Evolutionary conservation across 2,888 invertebrate species (phyloP), one percentile per base, ranked within the genome.

Genomic region (Chirona hameri): DNA sequence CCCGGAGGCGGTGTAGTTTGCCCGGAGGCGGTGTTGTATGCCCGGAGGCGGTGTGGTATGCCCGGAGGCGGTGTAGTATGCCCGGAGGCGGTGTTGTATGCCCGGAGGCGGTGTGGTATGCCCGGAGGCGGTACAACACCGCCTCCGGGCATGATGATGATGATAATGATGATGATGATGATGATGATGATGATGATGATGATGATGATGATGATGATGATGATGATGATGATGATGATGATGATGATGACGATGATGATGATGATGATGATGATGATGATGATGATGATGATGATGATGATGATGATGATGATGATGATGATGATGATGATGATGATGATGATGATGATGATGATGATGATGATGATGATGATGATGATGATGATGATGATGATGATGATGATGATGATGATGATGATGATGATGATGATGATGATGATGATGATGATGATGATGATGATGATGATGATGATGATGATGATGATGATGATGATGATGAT

Each of bases 181-280:
- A 65, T n/a, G 65, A 65, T n/a, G 65, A 65, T 65, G 65, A 65
- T 65, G n/a, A 65, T 65, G 65, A 65, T 65, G 65, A 65, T 65
- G 65, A 65, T 65, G 65, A 65, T 65, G 65, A 65, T 65, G 65
- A 65, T 65, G 65, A 65, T 65, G 65, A 65, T 65, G 65, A 65
- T 65, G 65, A 65, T 65, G 65, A 65, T 65, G 65, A 65, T 65
- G 65, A 65, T 65, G 65, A 65, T 65, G 65, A 65, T 65, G 65
- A 65, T 65, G 65, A 65, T 65, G 65, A 65, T 65, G 65, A 65
- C n/a, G 65, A 65, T 65, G 65, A 65, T 65, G 65, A 65, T 65
- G 65, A 65, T 65, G 65, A 65, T 65, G 65, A 65, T 65, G 65
- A 65, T 65, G 65, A 65, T 65, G 65, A 65, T 65, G 65, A 65